Conservation (phyloP, 2,888 invertebrate genomes). For the Frankliniella intonsa region DNA sequence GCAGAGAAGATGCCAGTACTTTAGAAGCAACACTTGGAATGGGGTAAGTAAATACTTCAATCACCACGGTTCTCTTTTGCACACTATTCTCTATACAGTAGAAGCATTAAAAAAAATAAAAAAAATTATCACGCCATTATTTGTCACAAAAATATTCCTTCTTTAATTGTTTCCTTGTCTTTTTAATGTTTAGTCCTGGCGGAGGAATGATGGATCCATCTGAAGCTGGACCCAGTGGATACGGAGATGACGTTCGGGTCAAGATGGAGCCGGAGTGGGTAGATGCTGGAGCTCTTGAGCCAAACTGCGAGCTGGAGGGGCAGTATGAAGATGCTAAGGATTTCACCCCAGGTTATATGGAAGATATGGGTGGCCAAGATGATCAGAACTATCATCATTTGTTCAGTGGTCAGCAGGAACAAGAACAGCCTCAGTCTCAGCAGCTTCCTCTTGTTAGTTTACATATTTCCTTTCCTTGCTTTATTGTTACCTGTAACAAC, state of each 20-base stretch:
- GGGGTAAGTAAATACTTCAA: not conserved
- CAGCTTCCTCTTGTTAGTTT: not conserved
- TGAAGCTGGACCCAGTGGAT: not conserved
- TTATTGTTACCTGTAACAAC: not conserved
- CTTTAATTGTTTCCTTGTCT: not conserved
- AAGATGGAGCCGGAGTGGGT: conserved; percentile 20
- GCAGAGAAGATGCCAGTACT: not conserved
- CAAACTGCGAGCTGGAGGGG: conserved; percentile 9
- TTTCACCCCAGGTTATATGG: not conserved
- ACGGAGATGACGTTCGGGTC: not conserved
- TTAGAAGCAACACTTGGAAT: not conserved
- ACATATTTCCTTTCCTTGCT: not conserved
- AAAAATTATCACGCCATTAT: no score
- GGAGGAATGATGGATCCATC: not conserved
- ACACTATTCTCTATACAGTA: no score
- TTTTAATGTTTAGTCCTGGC: not conserved
- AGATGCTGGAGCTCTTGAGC: not conserved
- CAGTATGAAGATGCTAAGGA: not conserved
- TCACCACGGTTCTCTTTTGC: no score
- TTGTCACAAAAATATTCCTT: not conserved
- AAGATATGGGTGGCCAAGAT: not conserved
- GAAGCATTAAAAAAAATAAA: no score
- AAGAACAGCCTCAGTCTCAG: not conserved
- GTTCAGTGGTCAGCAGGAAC: not conserved
- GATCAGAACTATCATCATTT: not conserved